Evolutionary conservation across 2,113 vertebrate genomes (phyloP).

Genomic region (Phalacrocorax aristotelis): DNA sequence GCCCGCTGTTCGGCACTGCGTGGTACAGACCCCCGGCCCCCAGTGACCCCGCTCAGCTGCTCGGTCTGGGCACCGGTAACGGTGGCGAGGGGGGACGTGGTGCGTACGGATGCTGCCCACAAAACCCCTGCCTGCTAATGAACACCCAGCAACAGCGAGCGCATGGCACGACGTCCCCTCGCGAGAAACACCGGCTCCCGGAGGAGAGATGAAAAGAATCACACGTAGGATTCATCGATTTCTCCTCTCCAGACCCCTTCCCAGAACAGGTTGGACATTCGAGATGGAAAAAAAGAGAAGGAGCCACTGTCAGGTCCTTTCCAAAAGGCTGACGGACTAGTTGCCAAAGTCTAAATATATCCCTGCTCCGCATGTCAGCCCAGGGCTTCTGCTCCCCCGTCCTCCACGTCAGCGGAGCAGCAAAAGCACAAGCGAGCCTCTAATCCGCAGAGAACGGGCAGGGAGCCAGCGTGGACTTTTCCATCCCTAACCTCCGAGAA

Average conservation of each 20-base stretch:
- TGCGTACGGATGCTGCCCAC: fast-evolving
- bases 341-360: background rate
- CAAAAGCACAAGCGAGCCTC: background rate
- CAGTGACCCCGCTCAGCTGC: too few relatives aligned
- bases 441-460: background rate
- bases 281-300: background rate
- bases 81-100: background rate
- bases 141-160: background rate
- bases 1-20: background rate
- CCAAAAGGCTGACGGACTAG: background rate
- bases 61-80: background rate
- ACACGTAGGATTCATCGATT: background rate
- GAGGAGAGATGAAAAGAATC: background rate
- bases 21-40: background rate
- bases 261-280: background rate
- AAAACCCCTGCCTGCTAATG: fast-evolving
- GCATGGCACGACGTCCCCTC: fast-evolving
- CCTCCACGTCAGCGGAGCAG: background rate
- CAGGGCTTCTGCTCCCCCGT: background rate
- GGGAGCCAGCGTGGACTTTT: constrained; percentile 15
- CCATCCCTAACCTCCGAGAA: background rate
- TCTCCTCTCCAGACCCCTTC: background rate
- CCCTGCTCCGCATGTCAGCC: background rate
- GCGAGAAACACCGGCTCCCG: background rate
- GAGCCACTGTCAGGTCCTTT: background rate